Evolutionary conservation across 2,797 vertebrate genomes (phyloP), one percentile per base, ranked within the genome.

Genomic region (Oophaga sylvatica): DNA sequence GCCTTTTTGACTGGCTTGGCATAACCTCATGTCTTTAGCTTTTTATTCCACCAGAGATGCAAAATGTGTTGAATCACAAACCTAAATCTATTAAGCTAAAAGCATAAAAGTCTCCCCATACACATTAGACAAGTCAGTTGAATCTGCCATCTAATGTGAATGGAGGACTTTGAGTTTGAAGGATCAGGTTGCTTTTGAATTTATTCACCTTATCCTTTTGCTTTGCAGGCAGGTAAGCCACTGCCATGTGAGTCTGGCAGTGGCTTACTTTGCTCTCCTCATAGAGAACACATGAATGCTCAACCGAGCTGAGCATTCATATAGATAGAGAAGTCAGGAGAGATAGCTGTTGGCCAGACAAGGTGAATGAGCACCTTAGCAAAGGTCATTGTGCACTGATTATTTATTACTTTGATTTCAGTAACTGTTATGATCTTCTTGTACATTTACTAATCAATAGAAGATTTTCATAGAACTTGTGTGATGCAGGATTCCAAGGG

Each of bases 391-490:
- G 75, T 82, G 87, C 79, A 86, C 83, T 85, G 83, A 86, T 80
- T 89, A 89, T 89, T 89, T 89, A 87, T 89, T 86, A 81, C 45
- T 81, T 48, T 17, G 12, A 81, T 77, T 57, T 29, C 45, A 7
- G 15, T 84, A 63, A 84, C 60, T 29, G 41, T 57, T 77, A 83
- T 88, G 78, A 85, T 85, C 78, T 80, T 81, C 80, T 35, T 48
- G 35, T 81, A 59, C 7, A 5, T 78, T 71, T 53, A 22, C 59
- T 57, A 22, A n/a, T 56, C 57, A 82, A 19, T 59, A 20, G 75
- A 78, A 35, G 31, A n/a, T 29, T 26, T 35, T 26, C 59, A 81
- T 11, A 41, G 60, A 48, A 81, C 63, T 45, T 68, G n/a, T 67
- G 60, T 57, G 7, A 83, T 53, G 48, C 45, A 56, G 65, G n/a